A percentile compares a stretch with the other conserved stretches of the same genome.
Evolutionary conservation across 23 tunicate genomes (phyloP).

Genomic region (Halocynthia roretzi): DNA sequence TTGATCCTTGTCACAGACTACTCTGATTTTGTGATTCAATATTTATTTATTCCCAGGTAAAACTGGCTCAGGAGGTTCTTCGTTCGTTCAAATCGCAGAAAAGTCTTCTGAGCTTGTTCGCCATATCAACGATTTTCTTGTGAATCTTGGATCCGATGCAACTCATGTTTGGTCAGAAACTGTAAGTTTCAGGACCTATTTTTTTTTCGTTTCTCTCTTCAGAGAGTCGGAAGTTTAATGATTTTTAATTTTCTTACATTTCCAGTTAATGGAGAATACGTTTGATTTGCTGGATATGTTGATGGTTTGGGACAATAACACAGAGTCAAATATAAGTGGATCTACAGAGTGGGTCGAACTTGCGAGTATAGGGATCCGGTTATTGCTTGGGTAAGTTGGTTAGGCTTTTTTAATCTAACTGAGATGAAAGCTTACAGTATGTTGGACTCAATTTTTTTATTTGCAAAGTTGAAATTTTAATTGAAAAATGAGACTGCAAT

Average conservation of each 20-base stretch:
- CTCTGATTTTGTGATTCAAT: no score
- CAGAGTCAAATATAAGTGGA: slow-evolving; percentile 7
- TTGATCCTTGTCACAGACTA: no score
- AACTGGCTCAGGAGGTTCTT: background rate
- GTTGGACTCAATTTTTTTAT: background rate
- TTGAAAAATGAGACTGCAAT: no score
- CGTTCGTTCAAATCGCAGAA: slow-evolving; percentile 33
- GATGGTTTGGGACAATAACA: slow-evolving; percentile 53
- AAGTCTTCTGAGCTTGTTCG: slow-evolving; percentile 60
- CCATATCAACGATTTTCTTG: slow-evolving; percentile 54
- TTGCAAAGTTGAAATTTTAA: no score
- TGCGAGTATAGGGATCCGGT: slow-evolving; percentile 52
- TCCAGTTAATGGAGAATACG: slow-evolving; percentile 60
- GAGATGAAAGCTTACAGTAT: background rate
- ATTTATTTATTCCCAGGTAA: no score
- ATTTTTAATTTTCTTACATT: background rate
- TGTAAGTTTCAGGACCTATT: slow-evolving; percentile 14
- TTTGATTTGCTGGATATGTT: slow-evolving; percentile 68
- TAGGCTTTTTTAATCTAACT: background rate
- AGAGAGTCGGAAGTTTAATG: background rate
- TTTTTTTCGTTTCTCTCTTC: slow-evolving; percentile 7
- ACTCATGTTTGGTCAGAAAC: slow-evolving; percentile 59
- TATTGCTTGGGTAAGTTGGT: slow-evolving; percentile 41
- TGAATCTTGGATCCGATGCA: slow-evolving; percentile 22
- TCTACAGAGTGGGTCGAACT: slow-evolving; percentile 64